A percentile compares a stretch with the other conserved stretches of the same genome.
Conservation (phyloP, 1,140 invertebrate genomes). For the Macrobrachium rosenbergii region DNA sequence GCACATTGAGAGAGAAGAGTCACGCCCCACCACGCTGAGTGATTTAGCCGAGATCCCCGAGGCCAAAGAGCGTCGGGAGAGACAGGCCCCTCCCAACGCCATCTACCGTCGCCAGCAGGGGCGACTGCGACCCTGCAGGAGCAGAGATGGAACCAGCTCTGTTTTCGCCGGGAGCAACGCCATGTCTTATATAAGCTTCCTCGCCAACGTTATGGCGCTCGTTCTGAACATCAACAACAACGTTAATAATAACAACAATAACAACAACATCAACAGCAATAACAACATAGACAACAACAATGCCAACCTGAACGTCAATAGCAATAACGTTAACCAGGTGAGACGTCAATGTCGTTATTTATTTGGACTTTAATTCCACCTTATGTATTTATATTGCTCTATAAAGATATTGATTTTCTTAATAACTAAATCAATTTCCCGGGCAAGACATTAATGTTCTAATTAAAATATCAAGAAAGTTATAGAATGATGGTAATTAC, state of each 20-base stretch:
- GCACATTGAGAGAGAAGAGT: neutral
- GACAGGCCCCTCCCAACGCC: slow-evolving; percentile 10
- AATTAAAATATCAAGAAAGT: too few relatives aligned
- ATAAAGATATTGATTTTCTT: neutral
- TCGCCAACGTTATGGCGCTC: slow-evolving; percentile 44
- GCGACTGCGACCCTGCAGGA: neutral
- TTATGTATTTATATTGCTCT: neutral
- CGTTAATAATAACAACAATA: slow-evolving; percentile 54
- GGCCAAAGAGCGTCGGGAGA: neutral
- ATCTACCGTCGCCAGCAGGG: slow-evolving; percentile 9
- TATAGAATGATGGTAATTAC: too few relatives aligned
- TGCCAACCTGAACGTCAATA: slow-evolving; percentile 41
- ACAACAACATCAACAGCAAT: slow-evolving; percentile 51
- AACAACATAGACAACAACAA: slow-evolving; percentile 51
- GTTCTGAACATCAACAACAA: slow-evolving; percentile 59
- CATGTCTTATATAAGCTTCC: slow-evolving; percentile 53
- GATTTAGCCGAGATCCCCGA: neutral
- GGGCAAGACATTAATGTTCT: too few relatives aligned
- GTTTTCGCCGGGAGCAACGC: slow-evolving; percentile 39
- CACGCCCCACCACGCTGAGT: neutral
- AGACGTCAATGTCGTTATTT: neutral
- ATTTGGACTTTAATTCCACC: neutral
- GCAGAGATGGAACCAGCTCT: slow-evolving; percentile 11
- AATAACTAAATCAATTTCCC: too few relatives aligned
- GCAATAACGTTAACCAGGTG: slow-evolving; percentile 45